Conservation (phyloP, 2,888 invertebrate genomes). For the Sipunculus nudus region DNA sequence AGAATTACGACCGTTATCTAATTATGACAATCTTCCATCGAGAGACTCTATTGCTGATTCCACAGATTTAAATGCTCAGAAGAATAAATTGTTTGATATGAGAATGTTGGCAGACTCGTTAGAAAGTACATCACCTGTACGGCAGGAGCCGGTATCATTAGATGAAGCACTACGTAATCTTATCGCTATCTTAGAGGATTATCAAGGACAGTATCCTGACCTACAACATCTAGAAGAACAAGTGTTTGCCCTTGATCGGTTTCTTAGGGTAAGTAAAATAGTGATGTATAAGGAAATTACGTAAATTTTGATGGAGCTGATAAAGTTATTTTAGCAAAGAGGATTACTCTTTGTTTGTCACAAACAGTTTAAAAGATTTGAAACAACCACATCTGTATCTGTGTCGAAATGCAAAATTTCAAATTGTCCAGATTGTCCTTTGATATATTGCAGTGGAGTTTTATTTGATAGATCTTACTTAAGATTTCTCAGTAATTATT, state of each 20-base stretch:
- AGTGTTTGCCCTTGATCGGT: slow-evolving; percentile 58
- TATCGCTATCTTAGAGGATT: slow-evolving; percentile 65
- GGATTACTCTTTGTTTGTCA: too few species aligned
- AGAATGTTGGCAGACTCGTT: slow-evolving; percentile 26
- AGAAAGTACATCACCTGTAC: slow-evolving; percentile 30
- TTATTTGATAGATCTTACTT: too few species aligned
- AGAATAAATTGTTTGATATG: slow-evolving; percentile 28
- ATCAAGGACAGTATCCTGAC: slow-evolving; percentile 67
- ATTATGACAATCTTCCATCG: too few species aligned
- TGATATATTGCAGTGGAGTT: too few species aligned
- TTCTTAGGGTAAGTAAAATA: slow-evolving; percentile 60
- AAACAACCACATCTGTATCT: too few species aligned
- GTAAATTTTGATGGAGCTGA: too few species aligned
- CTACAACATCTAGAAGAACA: slow-evolving; percentile 65
- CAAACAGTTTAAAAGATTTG: too few species aligned
- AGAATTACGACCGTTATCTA: too few species aligned
- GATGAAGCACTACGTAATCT: slow-evolving; percentile 63
- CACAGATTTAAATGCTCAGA: slow-evolving; percentile 1
- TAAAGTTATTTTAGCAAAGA: too few species aligned
- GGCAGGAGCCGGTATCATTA: slow-evolving; percentile 48
- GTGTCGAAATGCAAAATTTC: too few species aligned
- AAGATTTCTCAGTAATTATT: too few species aligned
- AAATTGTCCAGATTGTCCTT: too few species aligned
- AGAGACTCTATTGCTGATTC: slow-evolving; percentile 14
- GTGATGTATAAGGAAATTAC: neutral